Base-by-base conservation (phyloP, 1,140 invertebrate species). In the Zaprionus ghesquierei region DNA sequence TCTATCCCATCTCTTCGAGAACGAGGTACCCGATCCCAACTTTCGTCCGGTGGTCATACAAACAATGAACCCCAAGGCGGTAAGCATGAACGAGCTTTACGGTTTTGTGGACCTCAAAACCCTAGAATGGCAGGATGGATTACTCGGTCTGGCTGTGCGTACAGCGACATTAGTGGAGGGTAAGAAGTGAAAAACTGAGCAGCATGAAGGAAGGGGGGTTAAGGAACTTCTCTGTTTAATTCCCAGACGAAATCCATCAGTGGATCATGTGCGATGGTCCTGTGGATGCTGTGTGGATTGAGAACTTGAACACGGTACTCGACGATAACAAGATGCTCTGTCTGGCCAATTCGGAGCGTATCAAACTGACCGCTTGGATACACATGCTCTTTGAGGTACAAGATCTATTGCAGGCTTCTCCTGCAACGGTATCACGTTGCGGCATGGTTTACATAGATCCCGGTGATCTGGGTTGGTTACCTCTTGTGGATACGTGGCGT, bases 321-420 rank as follows among this genome's bases (percentile, higher is more conserved):
- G 98, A 98, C 89, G 97, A 98, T 90, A 98, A 98, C 91, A 98
- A 98, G 93, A 98, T 98, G 95, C 92, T 98, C 1, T 97, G 96
- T 79, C 91, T 97, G 3, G 95, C 96, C 4, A 97, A 97, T 92
- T 97, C 96, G 2, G 97, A 98, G 91, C 94, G 97, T 70, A 98
- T 98, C 38, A 97, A 98, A 92, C 94, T 98, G 6, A 96, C 96
- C 0, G 94, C 95, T 0, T 96, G 95, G 89, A 95, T 96, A 3
- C 95, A 96, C 69, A 96, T 98, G 94, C 93, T 98, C 3, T 98
- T 98, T 93, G 97, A 98, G 93, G 97, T 98, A 2, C 95, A 96
- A 91, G 97, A 98, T 92, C 92, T 98, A 20, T 94, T 96, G 3
- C 95, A 97, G 92, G 96, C 96, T 1, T 97, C 96, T 0, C 98